These are phyloP conservation scores for Garrulus glandarius DNA, from an alignment of 2,797 vertebrate species.

Conservation along the genomic window DNA sequence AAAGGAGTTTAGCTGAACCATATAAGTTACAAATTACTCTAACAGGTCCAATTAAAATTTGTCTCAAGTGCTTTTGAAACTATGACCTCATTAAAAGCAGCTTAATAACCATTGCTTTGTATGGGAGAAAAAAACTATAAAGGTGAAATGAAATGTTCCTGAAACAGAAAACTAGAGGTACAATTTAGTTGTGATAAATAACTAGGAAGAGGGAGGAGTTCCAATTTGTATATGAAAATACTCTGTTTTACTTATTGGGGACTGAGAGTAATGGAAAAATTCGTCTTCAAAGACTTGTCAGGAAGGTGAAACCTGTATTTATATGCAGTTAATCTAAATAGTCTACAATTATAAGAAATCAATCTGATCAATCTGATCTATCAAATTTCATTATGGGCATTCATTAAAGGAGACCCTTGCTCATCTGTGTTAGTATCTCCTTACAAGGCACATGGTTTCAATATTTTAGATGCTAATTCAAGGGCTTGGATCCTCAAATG, in stretches of 20 bases:
- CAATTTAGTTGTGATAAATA: slow-evolving; percentile 24
- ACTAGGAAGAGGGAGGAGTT: neutral
- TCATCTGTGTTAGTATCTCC: neutral
- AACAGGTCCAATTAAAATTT: slow-evolving; percentile 45
- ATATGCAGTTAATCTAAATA: neutral
- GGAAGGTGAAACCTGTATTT: neutral
- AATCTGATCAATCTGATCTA: neutral
- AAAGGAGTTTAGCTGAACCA: slow-evolving; percentile 13
- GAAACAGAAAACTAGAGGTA: slow-evolving; percentile 27
- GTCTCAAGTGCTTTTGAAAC: slow-evolving; percentile 36
- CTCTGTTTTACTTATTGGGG: neutral
- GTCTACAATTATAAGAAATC: neutral
- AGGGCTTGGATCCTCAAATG: neutral
- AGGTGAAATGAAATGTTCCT: slow-evolving; percentile 43
- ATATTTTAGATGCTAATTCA: neutral
- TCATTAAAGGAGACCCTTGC: neutral
- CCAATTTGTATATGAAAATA: neutral
- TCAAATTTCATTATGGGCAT: neutral
- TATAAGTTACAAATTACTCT: slow-evolving; percentile 24
- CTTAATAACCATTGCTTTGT: slow-evolving; percentile 29
- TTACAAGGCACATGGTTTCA: neutral
- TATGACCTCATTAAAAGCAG: slow-evolving; percentile 43
- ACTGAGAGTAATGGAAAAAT: neutral
- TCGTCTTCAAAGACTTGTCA: neutral
- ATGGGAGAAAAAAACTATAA: neutral